Percentiles rank a stretch among this genome's conserved stretches.
phyloP scores from a whole-genome alignment of 2,888 invertebrate genomes.

The Epistrophe eligans region DNA sequence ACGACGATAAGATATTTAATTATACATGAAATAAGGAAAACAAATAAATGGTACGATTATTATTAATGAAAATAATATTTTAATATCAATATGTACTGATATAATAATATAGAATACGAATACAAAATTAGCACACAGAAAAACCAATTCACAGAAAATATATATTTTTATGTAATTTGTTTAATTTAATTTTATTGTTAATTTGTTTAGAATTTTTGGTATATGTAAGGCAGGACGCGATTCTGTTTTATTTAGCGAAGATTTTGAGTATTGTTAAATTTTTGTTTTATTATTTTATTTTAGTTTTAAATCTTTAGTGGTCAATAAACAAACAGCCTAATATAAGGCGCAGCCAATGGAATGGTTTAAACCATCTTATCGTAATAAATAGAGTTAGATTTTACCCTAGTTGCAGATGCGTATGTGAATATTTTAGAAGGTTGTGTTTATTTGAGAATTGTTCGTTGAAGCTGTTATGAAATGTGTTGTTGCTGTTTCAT shows the following conservation, averaged over 20 bases:
- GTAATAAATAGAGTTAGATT: too few species aligned
- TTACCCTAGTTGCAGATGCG: too few species aligned
- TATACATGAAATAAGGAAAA: constrained; percentile 69
- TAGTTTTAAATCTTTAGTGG: not conserved
- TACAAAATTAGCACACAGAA: constrained; percentile 83
- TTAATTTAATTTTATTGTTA: constrained; percentile 66
- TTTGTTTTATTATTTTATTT: not conserved
- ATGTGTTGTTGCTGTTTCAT: too few species aligned
- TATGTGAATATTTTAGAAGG: too few species aligned
- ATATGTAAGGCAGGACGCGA: constrained; percentile 52
- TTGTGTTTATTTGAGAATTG: too few species aligned
- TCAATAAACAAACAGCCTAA: too few species aligned
- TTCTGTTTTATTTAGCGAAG: constrained; percentile 76
- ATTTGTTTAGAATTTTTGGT: constrained; percentile 63
- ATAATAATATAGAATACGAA: constrained; percentile 79
- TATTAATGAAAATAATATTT: constrained; percentile 72
- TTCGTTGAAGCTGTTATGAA: too few species aligned
- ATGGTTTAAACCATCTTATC: too few species aligned
- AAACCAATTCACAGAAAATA: constrained; percentile 83
- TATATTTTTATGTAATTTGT: constrained; percentile 78
- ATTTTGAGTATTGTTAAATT: constrained; percentile 54
- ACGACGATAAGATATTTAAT: constrained; percentile 80
- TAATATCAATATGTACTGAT: constrained; percentile 73
- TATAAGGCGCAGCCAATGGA: too few species aligned
- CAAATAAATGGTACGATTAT: constrained; percentile 73